Base-by-base conservation (phyloP, 1,140 invertebrate genomes). In the Procambarus virginalis region DNA sequence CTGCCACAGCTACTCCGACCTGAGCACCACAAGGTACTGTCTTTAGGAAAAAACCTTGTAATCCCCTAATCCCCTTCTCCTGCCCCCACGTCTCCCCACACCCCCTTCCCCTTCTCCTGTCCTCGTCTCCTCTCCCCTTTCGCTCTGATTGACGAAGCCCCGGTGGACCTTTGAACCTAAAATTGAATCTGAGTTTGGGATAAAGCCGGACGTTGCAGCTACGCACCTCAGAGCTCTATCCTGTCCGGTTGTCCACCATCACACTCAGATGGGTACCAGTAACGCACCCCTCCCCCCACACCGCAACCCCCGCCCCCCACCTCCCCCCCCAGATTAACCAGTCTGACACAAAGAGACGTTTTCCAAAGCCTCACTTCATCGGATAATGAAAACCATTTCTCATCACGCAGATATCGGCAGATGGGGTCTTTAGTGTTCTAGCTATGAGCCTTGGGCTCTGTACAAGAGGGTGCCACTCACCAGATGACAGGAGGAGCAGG, bases 101-200 rank as follows among this genome's bases (percentile, higher is more conserved):
- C 51, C 51, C 12, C 34, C 34, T 34, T 34, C 34, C 34, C 34
- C 51, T 55, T 55, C 51, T 55, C 51, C 12, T 12, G 8, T 12
- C 51, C 12, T 12, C 51, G 12, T 12, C 8, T 9, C 51, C 51
- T 12, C 51, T 55, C 60, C 68, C 49, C 70, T 48, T 12, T 55
- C 49, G 70, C 73, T 55, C 49, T 85, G 80, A 82, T 82, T 82
- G 80, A 22, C n/a, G 80, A 82, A 82, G 80, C 80, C 80, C 80
- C 58, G 46, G 34, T 68, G 58, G 22, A 82, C 80, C 80, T 82
- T 82, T 82, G 80, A 82, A 82, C 58, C 68, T 82, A 82, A 82
- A 82, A 82, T 82, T 82, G 80, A 82, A 82, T 82, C 80, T 1
- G 80, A 4, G 80, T 64, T 82, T 82, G 55, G 34, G 80, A 82